Evolutionary conservation across 2,113 vertebrate genomes (phyloP).

Genomic region (Prunella himalayana): DNA sequence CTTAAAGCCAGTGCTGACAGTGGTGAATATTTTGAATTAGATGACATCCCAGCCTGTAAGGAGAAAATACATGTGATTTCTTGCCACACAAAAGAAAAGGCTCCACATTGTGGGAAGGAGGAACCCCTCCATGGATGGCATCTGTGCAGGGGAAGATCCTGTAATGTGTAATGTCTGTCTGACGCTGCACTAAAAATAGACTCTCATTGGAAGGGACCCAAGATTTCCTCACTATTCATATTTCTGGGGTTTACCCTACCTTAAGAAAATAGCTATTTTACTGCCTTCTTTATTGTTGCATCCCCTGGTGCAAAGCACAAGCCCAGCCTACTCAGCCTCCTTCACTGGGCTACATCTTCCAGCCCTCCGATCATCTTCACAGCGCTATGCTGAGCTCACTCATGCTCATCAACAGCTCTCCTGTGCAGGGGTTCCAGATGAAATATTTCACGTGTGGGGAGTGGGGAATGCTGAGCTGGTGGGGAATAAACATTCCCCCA

Average conservation of each 20-base stretch:
- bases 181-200: neutral
- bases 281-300: neutral
- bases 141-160: neutral
- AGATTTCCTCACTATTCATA: neutral
- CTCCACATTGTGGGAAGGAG: neutral
- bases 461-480: neutral
- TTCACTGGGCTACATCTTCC: neutral
- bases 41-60: neutral
- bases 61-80: neutral
- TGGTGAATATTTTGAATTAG: neutral
- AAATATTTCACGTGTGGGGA: neutral
- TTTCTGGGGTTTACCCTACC: neutral
- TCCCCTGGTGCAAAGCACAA: neutral
- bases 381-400: neutral
- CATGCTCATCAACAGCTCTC: neutral
- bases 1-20: neutral
- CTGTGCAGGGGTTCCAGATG: neutral
- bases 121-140: neutral
- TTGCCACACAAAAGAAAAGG: neutral
- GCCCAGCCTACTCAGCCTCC: neutral
- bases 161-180: neutral
- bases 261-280: neutral
- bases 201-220: neutral
- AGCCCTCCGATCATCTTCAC: rapidly evolving
- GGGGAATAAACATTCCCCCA: neutral